Conservation (phyloP, 2,797 vertebrate genomes). For the Echiichthys vipera region DNA sequence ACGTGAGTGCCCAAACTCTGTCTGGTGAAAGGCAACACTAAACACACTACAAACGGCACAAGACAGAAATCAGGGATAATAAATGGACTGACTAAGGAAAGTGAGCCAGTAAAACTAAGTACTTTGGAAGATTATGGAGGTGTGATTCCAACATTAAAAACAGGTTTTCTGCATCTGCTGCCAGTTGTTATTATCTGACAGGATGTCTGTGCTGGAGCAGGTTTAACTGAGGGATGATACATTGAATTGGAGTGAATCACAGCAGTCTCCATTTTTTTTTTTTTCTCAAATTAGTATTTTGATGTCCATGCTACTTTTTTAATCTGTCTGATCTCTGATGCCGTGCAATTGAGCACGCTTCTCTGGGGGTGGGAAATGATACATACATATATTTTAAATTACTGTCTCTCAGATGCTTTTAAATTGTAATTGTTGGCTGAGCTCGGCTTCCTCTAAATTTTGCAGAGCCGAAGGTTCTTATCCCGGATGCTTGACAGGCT, state of each 20-base stretch:
- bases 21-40: conserved; percentile 20
- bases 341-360: background rate
- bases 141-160: conserved; percentile 47
- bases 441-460: conserved; percentile 63
- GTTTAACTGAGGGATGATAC: conserved; percentile 35
- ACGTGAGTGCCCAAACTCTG: conserved; percentile 83
- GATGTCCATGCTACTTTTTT: conserved; percentile 29
- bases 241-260: conserved; percentile 33
- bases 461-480: conserved; percentile 48
- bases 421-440: conserved; percentile 69
- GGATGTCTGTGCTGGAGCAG: conserved; percentile 42
- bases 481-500: conserved; percentile 59
- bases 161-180: conserved; percentile 38
- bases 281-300: conserved; percentile 44
- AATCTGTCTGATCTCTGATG: conserved; percentile 26
- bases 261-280: conserved; percentile 20
- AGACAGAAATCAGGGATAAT: conserved; percentile 5
- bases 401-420: conserved; percentile 58
- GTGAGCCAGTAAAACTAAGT: background rate
- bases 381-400: conserved; percentile 54
- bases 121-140: conserved; percentile 30
- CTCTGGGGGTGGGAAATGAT: conserved; percentile 47
- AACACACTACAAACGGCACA: conserved; percentile 14
- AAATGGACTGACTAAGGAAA: conserved; percentile 11
- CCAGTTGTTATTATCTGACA: conserved; percentile 56